phyloP scores from a whole-genome alignment of 1,140 invertebrate genomes.

The Drosophila tristis region DNA sequence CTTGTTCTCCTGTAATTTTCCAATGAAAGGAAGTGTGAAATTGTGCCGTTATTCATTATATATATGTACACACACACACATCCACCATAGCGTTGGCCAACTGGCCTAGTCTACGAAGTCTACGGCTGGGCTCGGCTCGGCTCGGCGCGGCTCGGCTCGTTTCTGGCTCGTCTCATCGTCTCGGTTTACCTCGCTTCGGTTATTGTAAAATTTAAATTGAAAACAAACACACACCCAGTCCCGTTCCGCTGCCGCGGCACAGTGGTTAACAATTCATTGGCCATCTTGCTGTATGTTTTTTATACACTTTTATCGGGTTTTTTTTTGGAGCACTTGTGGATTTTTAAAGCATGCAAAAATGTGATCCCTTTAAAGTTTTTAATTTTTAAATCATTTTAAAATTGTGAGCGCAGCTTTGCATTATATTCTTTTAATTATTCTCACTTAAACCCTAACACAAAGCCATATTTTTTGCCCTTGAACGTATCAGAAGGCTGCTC shows the following conservation, averaged over 20 bases:
- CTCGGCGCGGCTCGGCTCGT: neutral
- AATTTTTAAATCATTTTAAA: no score
- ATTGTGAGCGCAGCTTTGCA: no score
- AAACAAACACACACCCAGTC: conserved; percentile 39
- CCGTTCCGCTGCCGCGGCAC: neutral
- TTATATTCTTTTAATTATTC: no score
- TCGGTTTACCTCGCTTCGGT: conserved; percentile 12
- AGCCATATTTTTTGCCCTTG: no score
- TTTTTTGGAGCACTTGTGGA: no score
- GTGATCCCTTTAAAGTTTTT: no score
- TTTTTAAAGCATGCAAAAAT: no score
- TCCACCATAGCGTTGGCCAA: conserved; percentile 12
- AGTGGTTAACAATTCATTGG: conserved; percentile 1
- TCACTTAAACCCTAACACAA: no score
- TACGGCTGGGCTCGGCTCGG: neutral
- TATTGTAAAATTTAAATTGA: conserved; percentile 51
- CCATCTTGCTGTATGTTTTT: no score
- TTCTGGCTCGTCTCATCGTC: conserved; percentile 5
- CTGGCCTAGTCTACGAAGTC: conserved; percentile 22
- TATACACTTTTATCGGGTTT: no score
- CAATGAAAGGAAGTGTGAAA: conserved; percentile 50
- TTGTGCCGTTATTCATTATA: conserved; percentile 46
- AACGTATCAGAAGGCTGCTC: no score
- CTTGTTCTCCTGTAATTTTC: conserved; percentile 35
- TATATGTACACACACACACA: neutral